Conservation (phyloP, 2,888 invertebrate species). For the Atethmia centrago region DNA sequence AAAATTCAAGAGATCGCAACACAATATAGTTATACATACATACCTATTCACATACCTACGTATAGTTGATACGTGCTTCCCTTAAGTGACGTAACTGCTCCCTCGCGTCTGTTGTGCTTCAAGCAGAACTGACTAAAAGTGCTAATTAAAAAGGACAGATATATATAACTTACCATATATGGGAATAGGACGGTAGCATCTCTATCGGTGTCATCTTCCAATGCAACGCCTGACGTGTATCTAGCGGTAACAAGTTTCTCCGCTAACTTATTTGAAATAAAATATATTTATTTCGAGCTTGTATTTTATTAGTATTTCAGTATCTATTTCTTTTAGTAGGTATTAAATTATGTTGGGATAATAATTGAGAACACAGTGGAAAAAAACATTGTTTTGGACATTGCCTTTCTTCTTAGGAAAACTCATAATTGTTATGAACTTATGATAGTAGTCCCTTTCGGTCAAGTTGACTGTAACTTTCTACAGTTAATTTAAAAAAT, state of each 20-base stretch:
- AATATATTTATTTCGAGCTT: slow-evolving; percentile 6
- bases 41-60: slow-evolving; percentile 64
- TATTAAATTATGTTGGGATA: no score
- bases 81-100: slow-evolving; percentile 84
- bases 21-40: slow-evolving; percentile 62
- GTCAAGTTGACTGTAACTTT: not conserved
- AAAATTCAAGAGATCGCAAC: slow-evolving; percentile 75
- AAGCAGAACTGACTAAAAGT: slow-evolving; percentile 79
- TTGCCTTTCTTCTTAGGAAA: not conserved
- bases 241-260: slow-evolving; percentile 81
- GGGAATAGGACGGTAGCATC: slow-evolving; percentile 85
- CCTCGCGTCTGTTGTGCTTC: slow-evolving; percentile 81
- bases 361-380: not conserved
- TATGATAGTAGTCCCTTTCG: fast-evolving
- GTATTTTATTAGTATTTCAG: not conserved
- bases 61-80: slow-evolving; percentile 69
- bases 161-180: slow-evolving; percentile 83
- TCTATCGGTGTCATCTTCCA: slow-evolving; percentile 85
- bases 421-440: not conserved
- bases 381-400: no score
- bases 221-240: slow-evolving; percentile 83
- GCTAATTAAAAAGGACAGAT: slow-evolving; percentile 81
- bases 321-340: not conserved
- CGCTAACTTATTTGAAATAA: slow-evolving; percentile 28
- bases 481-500: not conserved